Evolutionary conservation across 2,797 vertebrate genomes (phyloP), one percentile per base, ranked within the genome.

Genomic region (Chiroxiphia lanceolata): DNA sequence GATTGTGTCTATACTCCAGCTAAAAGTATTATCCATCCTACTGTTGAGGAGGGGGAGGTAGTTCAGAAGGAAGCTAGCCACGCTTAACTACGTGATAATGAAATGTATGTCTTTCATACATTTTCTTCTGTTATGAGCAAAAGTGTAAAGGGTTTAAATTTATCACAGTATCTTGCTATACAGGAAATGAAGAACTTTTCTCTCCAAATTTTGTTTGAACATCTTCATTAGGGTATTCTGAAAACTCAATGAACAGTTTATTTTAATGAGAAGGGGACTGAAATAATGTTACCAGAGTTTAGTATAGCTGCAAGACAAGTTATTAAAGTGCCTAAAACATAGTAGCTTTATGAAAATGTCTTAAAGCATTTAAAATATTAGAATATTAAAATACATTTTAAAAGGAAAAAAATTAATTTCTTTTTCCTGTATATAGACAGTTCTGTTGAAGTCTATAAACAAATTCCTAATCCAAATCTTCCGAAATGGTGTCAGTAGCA

Each of bases 191-290:
- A 85, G 53, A 74, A 74, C 2, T 60, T 90, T 97, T 67, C n/a
- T 90, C 51, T 94, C 70, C 42, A 93, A 64, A 53, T 87, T 97
- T 85, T 65, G 47, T 63, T 40, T 87, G 79, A 89, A 80, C 33
- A 83, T 89, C 86, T 97, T 96, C 70, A 94, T 95, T 95, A 96
- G 20, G 59, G 53, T 77, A 63, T 93, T 95, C 91, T 95, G 84
- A 91, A 65, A 95, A 94, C 89, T 95, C 91, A 96, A 75, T 78
- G 97, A 71, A 86, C 40, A 93, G 36, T 71, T 79, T 93, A 54
- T 94, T 94, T 93, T 95, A 97, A 97, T 97, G 95, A 97, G 94
- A 94, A 89, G 45, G 50, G 25, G 42, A 89, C 96, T 96, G 91
- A 97, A 94, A 96, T 89, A 94, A 82, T 87, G 51, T 93, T 95